Evolutionary conservation across 1,140 invertebrate species (phyloP).

Genomic region (Ceratina japonica): DNA sequence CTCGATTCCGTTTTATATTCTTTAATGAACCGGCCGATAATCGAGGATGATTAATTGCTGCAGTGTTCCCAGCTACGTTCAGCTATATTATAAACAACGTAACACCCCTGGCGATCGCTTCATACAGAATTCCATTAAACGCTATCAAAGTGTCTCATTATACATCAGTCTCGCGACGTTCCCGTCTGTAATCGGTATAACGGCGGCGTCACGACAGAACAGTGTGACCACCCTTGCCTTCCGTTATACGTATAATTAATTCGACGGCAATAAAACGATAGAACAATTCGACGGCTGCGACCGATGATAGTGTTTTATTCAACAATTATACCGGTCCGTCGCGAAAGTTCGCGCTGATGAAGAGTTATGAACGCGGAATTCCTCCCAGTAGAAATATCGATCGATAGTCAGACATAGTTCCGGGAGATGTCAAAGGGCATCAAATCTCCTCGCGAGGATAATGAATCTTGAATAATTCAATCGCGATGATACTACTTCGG

Average conservation of each 20-base stretch:
- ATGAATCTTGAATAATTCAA: neutral
- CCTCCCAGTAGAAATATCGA: neutral
- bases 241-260: neutral
- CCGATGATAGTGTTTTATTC: neutral
- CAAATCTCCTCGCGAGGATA: neutral
- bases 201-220: conserved; percentile 65
- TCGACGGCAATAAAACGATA: neutral
- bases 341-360: neutral
- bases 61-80: conserved; percentile 43
- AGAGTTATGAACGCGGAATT: too few relatives aligned
- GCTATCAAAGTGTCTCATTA: conserved; percentile 75
- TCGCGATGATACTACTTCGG: too few relatives aligned
- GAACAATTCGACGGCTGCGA: neutral
- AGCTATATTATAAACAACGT: conserved; percentile 67
- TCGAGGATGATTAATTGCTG: conserved; percentile 62
- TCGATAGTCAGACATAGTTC: neutral
- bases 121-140: conserved; percentile 72
- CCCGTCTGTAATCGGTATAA: conserved; percentile 53
- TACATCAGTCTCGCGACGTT: conserved; percentile 60
- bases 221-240: conserved; percentile 59
- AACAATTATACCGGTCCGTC: neutral
- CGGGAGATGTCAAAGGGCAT: neutral
- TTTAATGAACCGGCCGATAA: neutral
- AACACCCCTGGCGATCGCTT: conserved; percentile 49
- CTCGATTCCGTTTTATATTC: too few relatives aligned